These are phyloP conservation scores for Andricus grossulariae DNA, from an alignment of 1,140 invertebrate genomes.

Conservation along the genomic window DNA sequence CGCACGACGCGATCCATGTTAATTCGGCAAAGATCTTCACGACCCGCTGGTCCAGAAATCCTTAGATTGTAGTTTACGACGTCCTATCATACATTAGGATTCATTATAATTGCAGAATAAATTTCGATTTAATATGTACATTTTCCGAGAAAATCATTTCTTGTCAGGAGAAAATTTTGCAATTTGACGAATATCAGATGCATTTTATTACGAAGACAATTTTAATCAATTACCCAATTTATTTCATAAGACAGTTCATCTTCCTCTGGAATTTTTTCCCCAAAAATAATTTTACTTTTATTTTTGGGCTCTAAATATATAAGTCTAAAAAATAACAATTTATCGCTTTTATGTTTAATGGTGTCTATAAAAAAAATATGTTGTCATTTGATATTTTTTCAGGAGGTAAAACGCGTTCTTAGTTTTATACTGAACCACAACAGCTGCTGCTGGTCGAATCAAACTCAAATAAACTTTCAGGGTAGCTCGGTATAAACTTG, in stretches of 20 bases:
- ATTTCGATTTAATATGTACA: not conserved
- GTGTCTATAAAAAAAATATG: too few relatives aligned
- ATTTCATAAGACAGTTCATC: too few relatives aligned
- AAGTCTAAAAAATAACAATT: too few relatives aligned
- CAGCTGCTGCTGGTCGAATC: slow-evolving; percentile 63
- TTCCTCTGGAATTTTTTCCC: too few relatives aligned
- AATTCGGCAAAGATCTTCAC: slow-evolving; percentile 10
- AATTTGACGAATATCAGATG: slow-evolving; percentile 11
- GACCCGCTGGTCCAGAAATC: slow-evolving; percentile 32
- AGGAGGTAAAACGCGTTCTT: slow-evolving; percentile 39
- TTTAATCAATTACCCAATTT: too few relatives aligned
- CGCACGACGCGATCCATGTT: slow-evolving; percentile 30
- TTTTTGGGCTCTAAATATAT: too few relatives aligned
- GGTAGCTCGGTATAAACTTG: slow-evolving; percentile 21
- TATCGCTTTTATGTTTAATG: too few relatives aligned
- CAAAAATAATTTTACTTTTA: too few relatives aligned
- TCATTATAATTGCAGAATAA: slow-evolving; percentile 10
- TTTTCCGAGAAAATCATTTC: not conserved
- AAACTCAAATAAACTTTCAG: slow-evolving; percentile 68
- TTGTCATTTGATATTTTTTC: slow-evolving; percentile 60
- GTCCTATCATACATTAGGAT: slow-evolving; percentile 13
- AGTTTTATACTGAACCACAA: slow-evolving; percentile 43
- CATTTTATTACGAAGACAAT: not conserved
- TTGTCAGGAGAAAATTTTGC: slow-evolving; percentile 18
- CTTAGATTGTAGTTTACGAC: slow-evolving; percentile 10